Percentiles rank a stretch among this genome's conserved stretches.
Conservation (phyloP, 2,797 vertebrate species). For the Eulemur mongoz region DNA sequence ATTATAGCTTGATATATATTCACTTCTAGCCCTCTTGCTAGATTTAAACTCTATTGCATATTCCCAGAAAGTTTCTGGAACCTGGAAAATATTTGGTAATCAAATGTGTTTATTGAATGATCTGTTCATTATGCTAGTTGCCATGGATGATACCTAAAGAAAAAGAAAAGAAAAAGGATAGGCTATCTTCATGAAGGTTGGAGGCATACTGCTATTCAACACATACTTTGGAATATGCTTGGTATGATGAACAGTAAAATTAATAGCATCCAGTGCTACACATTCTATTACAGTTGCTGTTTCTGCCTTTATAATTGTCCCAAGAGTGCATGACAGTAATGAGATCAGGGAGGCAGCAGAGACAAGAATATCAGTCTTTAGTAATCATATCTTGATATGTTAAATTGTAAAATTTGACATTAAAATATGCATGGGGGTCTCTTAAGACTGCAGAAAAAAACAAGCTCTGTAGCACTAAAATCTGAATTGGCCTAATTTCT, state of each 20-base stretch:
- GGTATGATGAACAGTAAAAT: background rate
- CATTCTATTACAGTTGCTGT: background rate
- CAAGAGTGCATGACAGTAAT: background rate
- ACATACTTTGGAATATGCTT: background rate
- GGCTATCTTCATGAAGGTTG: background rate
- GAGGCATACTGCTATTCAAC: background rate
- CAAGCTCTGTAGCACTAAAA: background rate
- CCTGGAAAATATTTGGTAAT: background rate
- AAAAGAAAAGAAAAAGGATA: slow-evolving; percentile 1
- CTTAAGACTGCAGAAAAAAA: slow-evolving; percentile 1
- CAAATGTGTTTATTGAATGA: background rate
- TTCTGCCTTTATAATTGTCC: slow-evolving; percentile 5
- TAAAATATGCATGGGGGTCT: slow-evolving; percentile 35
- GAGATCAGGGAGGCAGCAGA: background rate
- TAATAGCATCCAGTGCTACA: background rate
- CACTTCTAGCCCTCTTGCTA: background rate
- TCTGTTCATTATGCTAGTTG: background rate
- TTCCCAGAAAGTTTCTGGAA: background rate
- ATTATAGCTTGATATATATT: background rate
- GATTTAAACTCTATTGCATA: background rate
- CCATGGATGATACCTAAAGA: background rate
- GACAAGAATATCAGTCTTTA: slow-evolving; percentile 13
- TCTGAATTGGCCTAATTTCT: slow-evolving; percentile 34
- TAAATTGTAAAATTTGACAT: slow-evolving; percentile 44
- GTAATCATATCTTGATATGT: slow-evolving; percentile 23